phyloP scores from a whole-genome alignment of 2,888 invertebrate species.

The Hydrotaea diabolus region DNA sequence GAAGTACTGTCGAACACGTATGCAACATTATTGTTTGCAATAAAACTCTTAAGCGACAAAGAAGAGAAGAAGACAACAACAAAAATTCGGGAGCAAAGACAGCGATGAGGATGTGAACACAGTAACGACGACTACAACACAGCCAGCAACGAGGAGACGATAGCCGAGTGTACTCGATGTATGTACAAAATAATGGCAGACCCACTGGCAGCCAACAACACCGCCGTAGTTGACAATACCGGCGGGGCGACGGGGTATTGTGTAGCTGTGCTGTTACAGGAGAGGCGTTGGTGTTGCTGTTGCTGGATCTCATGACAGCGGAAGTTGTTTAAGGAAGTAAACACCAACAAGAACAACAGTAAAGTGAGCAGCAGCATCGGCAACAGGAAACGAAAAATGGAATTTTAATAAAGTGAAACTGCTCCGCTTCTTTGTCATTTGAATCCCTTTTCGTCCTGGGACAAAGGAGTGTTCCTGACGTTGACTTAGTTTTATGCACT shows the following conservation, averaged over 20 bases:
- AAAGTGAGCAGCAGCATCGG: too few species aligned
- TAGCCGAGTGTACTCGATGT: too few species aligned
- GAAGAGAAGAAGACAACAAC: background rate
- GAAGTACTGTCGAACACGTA: background rate
- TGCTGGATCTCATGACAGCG: background rate
- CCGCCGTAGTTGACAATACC: too few species aligned
- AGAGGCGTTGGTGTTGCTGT: too few species aligned
- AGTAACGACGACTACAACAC: background rate
- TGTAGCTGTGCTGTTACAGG: too few species aligned
- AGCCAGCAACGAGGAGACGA: too few species aligned
- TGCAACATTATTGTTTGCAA: background rate
- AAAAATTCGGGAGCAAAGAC: background rate
- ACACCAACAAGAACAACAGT: background rate
- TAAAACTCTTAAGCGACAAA: background rate
- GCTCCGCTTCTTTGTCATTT: background rate
- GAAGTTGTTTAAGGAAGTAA: background rate
- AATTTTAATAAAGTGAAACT: slow-evolving; percentile 3
- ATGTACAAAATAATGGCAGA: too few species aligned
- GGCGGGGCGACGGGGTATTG: too few species aligned
- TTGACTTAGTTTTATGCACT: background rate
- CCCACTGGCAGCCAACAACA: too few species aligned
- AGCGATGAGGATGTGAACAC: background rate
- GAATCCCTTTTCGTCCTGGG: too few species aligned
- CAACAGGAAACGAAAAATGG: background rate
- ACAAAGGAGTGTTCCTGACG: too few species aligned